phyloP scores from a whole-genome alignment of 2,113 vertebrate species.

The Pelecanoides urinatrix region DNA sequence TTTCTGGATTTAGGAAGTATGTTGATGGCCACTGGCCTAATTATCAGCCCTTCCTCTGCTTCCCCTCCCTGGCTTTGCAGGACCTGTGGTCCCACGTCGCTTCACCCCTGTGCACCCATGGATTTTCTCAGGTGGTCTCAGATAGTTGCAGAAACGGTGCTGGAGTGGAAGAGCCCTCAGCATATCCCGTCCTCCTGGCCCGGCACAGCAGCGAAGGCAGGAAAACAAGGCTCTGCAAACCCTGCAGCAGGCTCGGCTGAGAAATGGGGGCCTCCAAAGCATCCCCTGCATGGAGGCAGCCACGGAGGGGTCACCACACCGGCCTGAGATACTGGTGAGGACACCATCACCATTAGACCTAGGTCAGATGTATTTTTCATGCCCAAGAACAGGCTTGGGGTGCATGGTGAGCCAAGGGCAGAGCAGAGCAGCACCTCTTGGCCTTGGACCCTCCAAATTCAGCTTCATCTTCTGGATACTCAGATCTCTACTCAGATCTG shows the following conservation, averaged over 20 bases:
- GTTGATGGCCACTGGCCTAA: neutral
- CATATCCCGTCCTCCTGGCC: rapidly evolving
- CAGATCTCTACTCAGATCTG: no score
- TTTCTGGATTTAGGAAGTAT: neutral
- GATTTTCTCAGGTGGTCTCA: neutral
- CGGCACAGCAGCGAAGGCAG: neutral
- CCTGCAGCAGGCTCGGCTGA: neutral
- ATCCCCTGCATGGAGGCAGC: neutral
- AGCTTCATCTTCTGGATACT: neutral
- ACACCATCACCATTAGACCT: no score
- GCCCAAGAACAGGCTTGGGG: neutral
- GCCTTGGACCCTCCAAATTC: neutral
- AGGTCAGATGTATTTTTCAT: neutral
- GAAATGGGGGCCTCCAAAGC: neutral
- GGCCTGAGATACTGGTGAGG: neutral
- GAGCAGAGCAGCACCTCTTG: neutral
- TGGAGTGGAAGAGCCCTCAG: neutral
- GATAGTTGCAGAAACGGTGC: neutral
- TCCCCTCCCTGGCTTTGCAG: neutral
- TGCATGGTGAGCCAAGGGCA: neutral
- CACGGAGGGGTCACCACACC: neutral
- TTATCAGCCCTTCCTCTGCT: neutral
- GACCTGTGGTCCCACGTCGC: neutral
- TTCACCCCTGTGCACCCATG: neutral
- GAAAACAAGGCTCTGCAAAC: neutral